A percentile compares a stretch with the other conserved stretches of the same genome.
phyloP scores from a whole-genome alignment of 2,113 vertebrate genomes.

The Pterophyllum scalare region DNA sequence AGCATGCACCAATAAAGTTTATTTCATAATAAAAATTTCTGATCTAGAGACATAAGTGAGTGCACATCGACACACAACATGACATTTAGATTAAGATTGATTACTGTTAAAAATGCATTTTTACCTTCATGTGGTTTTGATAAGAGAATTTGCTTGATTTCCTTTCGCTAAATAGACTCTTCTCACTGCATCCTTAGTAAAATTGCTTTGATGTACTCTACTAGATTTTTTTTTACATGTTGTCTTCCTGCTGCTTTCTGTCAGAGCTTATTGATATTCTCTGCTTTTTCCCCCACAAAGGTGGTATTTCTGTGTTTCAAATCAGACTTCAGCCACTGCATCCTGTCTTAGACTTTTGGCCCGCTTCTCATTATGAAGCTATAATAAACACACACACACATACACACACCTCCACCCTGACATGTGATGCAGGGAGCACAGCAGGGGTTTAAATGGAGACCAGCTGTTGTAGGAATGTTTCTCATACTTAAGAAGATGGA shows the following conservation, averaged over 20 bases:
- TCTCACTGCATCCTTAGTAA: not conserved
- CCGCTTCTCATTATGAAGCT: constrained; percentile 2
- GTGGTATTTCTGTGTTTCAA: constrained; percentile 3
- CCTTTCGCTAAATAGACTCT: not conserved
- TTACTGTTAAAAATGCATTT: not conserved
- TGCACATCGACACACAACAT: not conserved
- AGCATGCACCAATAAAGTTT: not conserved
- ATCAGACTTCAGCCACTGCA: not conserved
- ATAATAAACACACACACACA: constrained; percentile 22
- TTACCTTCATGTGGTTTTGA: not conserved
- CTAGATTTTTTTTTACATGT: not conserved
- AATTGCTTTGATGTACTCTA: not conserved
- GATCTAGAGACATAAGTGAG: not conserved
- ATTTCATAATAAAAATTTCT: not conserved
- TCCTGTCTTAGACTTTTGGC: constrained; percentile 19
- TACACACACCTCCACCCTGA: constrained; percentile 19
- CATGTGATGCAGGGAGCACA: constrained; percentile 26
- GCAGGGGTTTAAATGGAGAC: constrained; percentile 69
- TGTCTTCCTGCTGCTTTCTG: not conserved
- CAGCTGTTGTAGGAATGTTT: constrained; percentile 76
- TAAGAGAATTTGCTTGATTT: not conserved
- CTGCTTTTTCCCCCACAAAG: not conserved
- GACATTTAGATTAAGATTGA: not conserved
- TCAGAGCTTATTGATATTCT: not conserved
- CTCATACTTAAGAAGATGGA: constrained; percentile 17